Base-by-base conservation (phyloP, 2,797 vertebrate species). In the Esox lucius region DNA sequence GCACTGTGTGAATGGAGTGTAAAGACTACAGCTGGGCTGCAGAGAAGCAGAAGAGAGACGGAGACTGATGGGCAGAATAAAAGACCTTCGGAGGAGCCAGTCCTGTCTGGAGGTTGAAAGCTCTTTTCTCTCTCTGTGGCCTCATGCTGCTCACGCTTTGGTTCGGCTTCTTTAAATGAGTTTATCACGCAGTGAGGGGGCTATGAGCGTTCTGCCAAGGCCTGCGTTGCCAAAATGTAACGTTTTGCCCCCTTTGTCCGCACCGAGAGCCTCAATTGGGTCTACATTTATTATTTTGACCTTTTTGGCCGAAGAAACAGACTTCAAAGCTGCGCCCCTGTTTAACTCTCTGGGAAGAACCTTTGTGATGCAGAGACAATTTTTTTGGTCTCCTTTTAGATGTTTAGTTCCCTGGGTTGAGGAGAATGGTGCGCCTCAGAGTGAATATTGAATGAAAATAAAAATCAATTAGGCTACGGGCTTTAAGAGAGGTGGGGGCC, bases 221-320 rank as follows among this genome's bases (percentile, higher is more conserved):
- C 42, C 92, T 84, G 87, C 87, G 84, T 90, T 91, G 92, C 92
- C 92, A 92, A 91, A 94, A 92, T 94, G 93, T 94, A 94, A 91
- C 93, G 92, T 95, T 95, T 94, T 93, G 94, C 93, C 91, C 84
- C 88, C 80, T 93, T 95, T 95, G 93, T 96, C 83, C 62, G 81
- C 39, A 77, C 42, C 72, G 84, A 93, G 93, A 90, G 89, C 91
- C 93, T 95, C 94, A 95, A 94, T 95, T 93, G 93, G 92, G 93
- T 91, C 93, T 94, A 96, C 95, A 96, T 96, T 96, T 96, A 96
- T 96, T 95, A 95, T 95, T 95, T 95, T 95, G 95, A 96, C 94
- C 95, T 96, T 93, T 94, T 85, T 89, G 88, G 89, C 89, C 91
- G 91, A 86, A 86, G 84, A 85, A 86, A 88, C 67, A 83, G 74